Evolutionary conservation across 2,113 vertebrate genomes (phyloP), one percentile per base, ranked within the genome.

Genomic region (Hydrolagus affinis): DNA sequence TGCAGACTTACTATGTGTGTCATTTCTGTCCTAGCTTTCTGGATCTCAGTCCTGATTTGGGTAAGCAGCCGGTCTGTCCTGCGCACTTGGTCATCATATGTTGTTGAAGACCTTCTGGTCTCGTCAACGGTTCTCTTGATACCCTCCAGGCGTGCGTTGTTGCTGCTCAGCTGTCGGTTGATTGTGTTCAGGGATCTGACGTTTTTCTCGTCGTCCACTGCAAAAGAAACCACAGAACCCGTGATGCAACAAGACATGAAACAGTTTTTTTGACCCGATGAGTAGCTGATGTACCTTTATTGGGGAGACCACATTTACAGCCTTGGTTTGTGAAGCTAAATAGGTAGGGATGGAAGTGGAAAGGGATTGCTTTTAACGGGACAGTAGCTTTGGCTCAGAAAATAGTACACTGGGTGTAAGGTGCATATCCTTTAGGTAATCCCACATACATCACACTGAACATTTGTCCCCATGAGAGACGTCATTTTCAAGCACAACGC

Each of bases 191-290:
- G 59, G 0, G 59, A 94, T 44, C 75, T 86, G 86, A 93, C 93
- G 86, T 98, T 90, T 12, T 85, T 86, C 85, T 87, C 93, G 86
- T 94, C 91, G 0, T 88, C 77, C 0, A 86, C 97, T 99, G 59
- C 62, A 7, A 71, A 80, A 85, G 60, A 30, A 57, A 15, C 77
- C 15, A 70, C 15, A 44, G 44, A 44, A 11, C 57, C 12, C 57
- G 15, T 15, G 57, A 77, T 77, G 9, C 0, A 14, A 56, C 75
- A 77, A 12, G 75, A 44, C 30, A 56, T 8, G 17, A 30, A 44
- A 32, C 44, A 44, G 44, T 1, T 6, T 44, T 6, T 44, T 44
- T 44, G 44, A 1, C 44, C 44, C 44, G 44, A 3, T 44, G 44
- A 44, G 44, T n/a, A n/a, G n/a, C n/a, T n/a, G n/a, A n/a, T n/a